Evolutionary conservation across 2,888 invertebrate genomes (phyloP).

Genomic region (Sarcophaga rosellei): DNA sequence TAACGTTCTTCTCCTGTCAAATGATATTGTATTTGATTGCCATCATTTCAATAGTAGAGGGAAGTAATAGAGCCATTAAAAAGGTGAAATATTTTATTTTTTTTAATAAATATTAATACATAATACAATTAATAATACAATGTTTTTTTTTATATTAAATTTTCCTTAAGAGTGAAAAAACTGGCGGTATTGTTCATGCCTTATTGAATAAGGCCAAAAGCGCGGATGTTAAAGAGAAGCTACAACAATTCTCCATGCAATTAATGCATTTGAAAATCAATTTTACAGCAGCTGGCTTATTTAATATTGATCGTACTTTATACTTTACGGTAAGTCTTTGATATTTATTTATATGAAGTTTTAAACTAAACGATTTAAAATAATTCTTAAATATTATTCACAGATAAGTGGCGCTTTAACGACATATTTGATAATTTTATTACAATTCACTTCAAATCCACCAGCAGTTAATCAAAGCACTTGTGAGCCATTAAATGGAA

Average conservation of each 20-base stretch:
- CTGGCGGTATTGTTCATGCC: constrained; percentile 79
- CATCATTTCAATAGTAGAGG: constrained; percentile 80
- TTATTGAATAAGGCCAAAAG: constrained; percentile 77
- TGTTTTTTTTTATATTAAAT: constrained; percentile 37
- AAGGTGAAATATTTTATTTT: constrained; percentile 71
- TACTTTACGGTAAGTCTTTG: constrained; percentile 79
- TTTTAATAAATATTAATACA: no score
- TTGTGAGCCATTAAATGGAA: constrained; percentile 23
- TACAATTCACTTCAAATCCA: constrained; percentile 79
- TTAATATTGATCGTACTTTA: constrained; percentile 80
- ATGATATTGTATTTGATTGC: constrained; percentile 80
- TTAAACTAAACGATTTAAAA: neutral
- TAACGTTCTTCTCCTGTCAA: constrained; percentile 81
- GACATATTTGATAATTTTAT: constrained; percentile 81
- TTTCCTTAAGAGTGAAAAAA: constrained; percentile 78
- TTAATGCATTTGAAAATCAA: constrained; percentile 80
- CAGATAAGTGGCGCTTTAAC: constrained; percentile 81
- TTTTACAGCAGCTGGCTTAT: constrained; percentile 81
- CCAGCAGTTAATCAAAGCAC: constrained; percentile 58
- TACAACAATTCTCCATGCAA: constrained; percentile 80
- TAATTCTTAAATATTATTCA: constrained; percentile 25
- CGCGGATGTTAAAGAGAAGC: constrained; percentile 77
- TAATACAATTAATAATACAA: neutral
- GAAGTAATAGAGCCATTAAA: constrained; percentile 79
- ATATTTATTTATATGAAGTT: neutral